phyloP scores from a whole-genome alignment of 2,113 vertebrate genomes.

The Holacanthus passer region DNA sequence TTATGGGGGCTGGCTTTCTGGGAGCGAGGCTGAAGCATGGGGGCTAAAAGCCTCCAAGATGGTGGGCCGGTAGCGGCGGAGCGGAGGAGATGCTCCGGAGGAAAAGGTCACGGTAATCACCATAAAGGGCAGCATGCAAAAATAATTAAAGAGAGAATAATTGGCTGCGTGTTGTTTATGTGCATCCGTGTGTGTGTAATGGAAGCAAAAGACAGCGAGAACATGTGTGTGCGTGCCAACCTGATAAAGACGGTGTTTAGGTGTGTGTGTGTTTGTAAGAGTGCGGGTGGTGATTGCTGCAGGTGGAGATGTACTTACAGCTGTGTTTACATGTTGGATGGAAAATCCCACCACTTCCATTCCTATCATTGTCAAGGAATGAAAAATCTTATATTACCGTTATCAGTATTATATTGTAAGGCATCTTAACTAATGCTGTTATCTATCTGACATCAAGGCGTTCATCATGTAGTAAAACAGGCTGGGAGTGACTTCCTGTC shows the following conservation, averaged over 20 bases:
- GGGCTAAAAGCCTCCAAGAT: conserved; percentile 76
- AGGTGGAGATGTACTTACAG: conserved; percentile 34
- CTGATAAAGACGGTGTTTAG: not conserved
- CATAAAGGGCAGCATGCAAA: conserved; percentile 78
- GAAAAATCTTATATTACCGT: too few relatives aligned
- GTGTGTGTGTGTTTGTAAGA: not conserved
- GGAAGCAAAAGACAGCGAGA: conserved; percentile 32
- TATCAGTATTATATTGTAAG: too few relatives aligned
- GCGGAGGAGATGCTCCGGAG: conserved; percentile 61
- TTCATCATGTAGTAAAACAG: not conserved
- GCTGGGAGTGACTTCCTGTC: not conserved
- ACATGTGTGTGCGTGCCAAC: not conserved
- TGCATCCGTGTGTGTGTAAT: conserved; percentile 43
- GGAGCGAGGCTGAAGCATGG: conserved; percentile 60
- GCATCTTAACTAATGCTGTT: not conserved
- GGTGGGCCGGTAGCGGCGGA: conserved; percentile 53
- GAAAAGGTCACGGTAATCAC: conserved; percentile 82
- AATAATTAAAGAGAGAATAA: conserved; percentile 82
- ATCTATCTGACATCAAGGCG: too few relatives aligned
- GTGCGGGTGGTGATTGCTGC: conserved; percentile 5
- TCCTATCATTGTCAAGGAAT: not conserved
- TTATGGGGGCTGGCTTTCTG: conserved; percentile 66
- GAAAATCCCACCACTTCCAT: not conserved
- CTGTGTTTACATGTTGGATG: conserved; percentile 11
- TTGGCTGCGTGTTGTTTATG: conserved; percentile 78